Evolutionary conservation across 2,888 invertebrate species (phyloP), one percentile per base, ranked within the genome.

Genomic region (Neoitamus cyanurus): DNA sequence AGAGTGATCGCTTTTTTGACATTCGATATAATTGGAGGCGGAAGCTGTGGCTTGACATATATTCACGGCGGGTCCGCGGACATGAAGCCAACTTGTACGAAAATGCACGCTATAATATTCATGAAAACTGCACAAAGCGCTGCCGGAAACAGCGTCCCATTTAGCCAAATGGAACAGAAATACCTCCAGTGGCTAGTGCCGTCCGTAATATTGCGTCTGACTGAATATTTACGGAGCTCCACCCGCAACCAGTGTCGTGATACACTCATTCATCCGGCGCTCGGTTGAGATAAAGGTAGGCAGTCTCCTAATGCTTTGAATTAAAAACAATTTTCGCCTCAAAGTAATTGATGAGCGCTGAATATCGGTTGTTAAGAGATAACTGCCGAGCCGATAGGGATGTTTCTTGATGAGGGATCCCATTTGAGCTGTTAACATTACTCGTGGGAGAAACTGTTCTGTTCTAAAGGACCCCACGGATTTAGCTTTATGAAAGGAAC

Each of bases 101-200:
- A 58, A 42, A 75, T 75, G 75, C 75, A 75, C 42, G 42, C 42
- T 75, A 75, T 75, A 42, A 25, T 75, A 42, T 75, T 42, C 75
- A 75, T 42, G 75, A 75, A 75, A 13, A 75, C 11, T 75, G 75
- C 75, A 75, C 42, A 75, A 75, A 75, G 42, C 75, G 13, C 25
- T n/a, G 75, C 75, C 75, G 75, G 75, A 75, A 75, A 46, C 42
- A 75, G 42, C 28, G 75, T 75, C 42, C 75, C 42, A 75, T 75
- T 75, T 75, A 34, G 20, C 75, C 37, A 58, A 58, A 58, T 58
- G 25, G 58, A 58, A 58, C 42, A 42, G 42, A 75, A 75, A 75
- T 75, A 42, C 25, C 25, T 75, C 28, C 28, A 20, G 20, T 30
- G 25, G 13, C 25, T 25, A 73, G 34, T 25, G 58, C 11, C 58